Percentiles rank a stretch among this genome's conserved stretches.
phyloP scores from a whole-genome alignment of 2,797 vertebrate genomes.

The Arnoldichthys spilopterus region DNA sequence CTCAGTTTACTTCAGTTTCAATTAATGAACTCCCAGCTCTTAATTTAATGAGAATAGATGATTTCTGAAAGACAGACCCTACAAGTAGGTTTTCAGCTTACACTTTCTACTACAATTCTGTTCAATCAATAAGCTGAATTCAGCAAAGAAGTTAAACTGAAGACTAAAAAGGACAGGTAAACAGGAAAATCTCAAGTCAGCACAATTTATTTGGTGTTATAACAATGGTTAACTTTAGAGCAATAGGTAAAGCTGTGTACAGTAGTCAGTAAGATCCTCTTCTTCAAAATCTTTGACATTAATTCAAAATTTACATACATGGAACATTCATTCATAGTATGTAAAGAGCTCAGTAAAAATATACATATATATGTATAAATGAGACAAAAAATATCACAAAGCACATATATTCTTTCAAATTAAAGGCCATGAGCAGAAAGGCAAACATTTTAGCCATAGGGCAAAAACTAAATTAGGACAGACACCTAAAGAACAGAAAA shows the following conservation, averaged over 20 bases:
- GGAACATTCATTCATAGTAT: constrained; percentile 63
- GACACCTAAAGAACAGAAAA: constrained; percentile 6
- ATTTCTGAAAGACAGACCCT: no score
- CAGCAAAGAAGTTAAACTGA: not conserved
- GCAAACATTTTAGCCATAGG: constrained; percentile 30
- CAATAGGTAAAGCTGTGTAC: constrained; percentile 71
- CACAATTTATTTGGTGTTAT: constrained; percentile 73
- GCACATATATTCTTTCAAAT: not conserved
- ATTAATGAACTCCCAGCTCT: no score
- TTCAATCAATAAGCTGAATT: not conserved
- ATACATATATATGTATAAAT: constrained; percentile 49
- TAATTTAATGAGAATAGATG: no score
- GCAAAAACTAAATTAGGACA: not conserved
- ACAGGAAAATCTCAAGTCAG: constrained; percentile 64
- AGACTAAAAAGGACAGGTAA: constrained; percentile 28
- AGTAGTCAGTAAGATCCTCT: constrained; percentile 77
- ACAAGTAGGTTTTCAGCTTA: no score
- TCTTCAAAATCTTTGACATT: constrained; percentile 46
- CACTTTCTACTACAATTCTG: no score
- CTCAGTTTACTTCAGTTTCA: no score
- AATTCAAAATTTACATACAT: constrained; percentile 49
- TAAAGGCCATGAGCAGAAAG: not conserved
- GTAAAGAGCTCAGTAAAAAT: constrained; percentile 60
- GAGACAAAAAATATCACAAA: constrained; percentile 58
- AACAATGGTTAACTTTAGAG: constrained; percentile 63